Evolutionary conservation across 2,113 vertebrate genomes (phyloP), one percentile per base, ranked within the genome.

Genomic region (Pelodiscus sinensis): DNA sequence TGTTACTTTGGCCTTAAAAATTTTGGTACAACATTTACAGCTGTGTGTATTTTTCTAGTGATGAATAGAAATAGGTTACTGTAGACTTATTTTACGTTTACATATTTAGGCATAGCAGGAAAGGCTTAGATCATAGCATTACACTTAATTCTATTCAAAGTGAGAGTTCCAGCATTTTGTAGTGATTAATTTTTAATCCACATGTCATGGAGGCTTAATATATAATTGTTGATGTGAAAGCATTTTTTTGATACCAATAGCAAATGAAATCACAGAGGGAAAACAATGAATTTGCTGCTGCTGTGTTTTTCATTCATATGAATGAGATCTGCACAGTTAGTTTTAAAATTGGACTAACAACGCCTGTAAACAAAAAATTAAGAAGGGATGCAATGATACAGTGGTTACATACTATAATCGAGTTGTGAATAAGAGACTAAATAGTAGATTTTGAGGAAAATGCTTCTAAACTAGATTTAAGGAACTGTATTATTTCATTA

Each of bases 141-240:
- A 90, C 15, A 85, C 95, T 94, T 84, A 94, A 92, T 79, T 92
- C 27, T 38, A 73, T 95, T 94, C 90, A 21, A 94, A 95, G 93
- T 29, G 7, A 92, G 58, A 84, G 22, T 27, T 86, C 22, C 24
- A 88, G 51, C 25, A 86, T 55, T 92, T 92, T 38, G 29, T 56
- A 86, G 60, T 50, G 52, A 90, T 93, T 94, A 9, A n/a, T 60
- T 95, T 92, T 96, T 94, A 93, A 94, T 95, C 90, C 78, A 4
- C 3, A 21, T 89, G 81, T 86, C 84, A 92, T 13, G 31, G 75
- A 82, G 57, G 13, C 22, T 96, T 93, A 93, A 86, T 79, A 81
- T 38, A 75, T 3, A 79, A 60, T 82, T 90, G n/a, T 84, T 92
- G 82, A 85, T 80, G 1, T 68, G 82, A 96, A 92, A 95, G 73